A percentile compares a stretch with the other conserved stretches of the same genome.
phyloP scores from a whole-genome alignment of 2,888 invertebrate genomes.

The Tetragonisca angustula region DNA sequence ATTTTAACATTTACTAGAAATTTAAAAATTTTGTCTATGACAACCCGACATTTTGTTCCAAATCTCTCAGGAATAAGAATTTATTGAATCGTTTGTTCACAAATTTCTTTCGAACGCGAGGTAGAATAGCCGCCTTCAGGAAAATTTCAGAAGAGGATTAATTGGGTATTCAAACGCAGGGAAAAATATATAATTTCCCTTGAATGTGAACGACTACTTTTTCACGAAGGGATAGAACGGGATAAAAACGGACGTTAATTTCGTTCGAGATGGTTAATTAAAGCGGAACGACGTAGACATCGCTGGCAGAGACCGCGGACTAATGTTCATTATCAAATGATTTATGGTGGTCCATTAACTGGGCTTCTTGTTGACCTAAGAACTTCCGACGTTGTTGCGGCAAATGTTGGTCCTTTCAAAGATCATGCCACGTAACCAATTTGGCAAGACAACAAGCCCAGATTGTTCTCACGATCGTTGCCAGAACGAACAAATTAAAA shows the following conservation, averaged over 20 bases:
- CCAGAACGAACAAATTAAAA: not conserved
- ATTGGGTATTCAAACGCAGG: not conserved
- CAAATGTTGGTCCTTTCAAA: slow-evolving; percentile 30
- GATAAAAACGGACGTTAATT: not conserved
- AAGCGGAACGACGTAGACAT: not conserved
- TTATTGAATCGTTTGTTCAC: no score
- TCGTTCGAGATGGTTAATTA: slow-evolving; percentile 6
- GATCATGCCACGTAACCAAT: slow-evolving; percentile 37
- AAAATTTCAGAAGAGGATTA: not conserved
- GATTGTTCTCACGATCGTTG: not conserved
- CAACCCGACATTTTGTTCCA: no score
- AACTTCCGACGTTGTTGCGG: slow-evolving; percentile 37
- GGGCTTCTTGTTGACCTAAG: slow-evolving; percentile 21
- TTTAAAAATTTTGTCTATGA: no score
- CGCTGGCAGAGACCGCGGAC: not conserved
- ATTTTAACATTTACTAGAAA: no score
- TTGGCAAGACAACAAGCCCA: slow-evolving; percentile 39
- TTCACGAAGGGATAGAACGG: not conserved
- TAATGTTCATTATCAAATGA: slow-evolving; percentile 35
- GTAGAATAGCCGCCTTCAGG: no score
- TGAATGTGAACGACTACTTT: not conserved
- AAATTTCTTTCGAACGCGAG: not conserved
- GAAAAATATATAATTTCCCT: not conserved
- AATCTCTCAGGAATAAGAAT: no score
- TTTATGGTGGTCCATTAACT: slow-evolving; percentile 44